Evolutionary conservation across 2,797 vertebrate genomes (phyloP).

Genomic region (Psittacula derbiana): DNA sequence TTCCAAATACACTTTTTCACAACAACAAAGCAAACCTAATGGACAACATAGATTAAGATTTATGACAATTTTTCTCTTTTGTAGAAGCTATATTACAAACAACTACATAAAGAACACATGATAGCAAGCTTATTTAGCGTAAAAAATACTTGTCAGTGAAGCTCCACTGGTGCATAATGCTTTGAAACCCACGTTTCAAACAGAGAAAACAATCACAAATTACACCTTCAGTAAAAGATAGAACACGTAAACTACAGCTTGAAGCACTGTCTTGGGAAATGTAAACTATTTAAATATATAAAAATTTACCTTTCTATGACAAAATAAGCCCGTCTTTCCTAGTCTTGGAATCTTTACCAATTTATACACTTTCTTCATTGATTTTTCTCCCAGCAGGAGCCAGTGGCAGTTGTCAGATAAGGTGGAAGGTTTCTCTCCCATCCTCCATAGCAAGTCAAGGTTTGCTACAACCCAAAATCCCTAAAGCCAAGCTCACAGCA

Average conservation of each 20-base stretch:
- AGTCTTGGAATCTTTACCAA: background rate
- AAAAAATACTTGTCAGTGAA: conserved; percentile 13
- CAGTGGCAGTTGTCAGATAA: background rate
- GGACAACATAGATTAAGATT: background rate
- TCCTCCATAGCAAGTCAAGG: background rate
- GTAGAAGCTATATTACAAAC: background rate
- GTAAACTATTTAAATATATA: background rate
- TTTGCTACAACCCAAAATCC: background rate
- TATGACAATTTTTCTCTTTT: background rate
- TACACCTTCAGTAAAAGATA: background rate
- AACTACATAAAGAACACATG: background rate
- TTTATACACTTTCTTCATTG: background rate
- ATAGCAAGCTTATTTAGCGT: background rate
- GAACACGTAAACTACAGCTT: background rate
- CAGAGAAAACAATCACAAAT: conserved; percentile 25
- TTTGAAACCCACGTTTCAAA: conserved; percentile 15
- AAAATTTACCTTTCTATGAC: background rate
- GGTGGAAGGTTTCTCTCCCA: background rate
- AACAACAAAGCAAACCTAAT: background rate
- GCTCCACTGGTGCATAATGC: background rate
- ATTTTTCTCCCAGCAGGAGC: background rate
- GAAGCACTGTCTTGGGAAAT: background rate
- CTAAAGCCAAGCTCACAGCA: background rate
- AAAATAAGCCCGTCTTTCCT: background rate
- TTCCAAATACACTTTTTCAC: background rate